Evolutionary conservation across 2,888 invertebrate genomes (phyloP), one percentile per base, ranked within the genome.

Genomic region (Chrysolina oricalcia): DNA sequence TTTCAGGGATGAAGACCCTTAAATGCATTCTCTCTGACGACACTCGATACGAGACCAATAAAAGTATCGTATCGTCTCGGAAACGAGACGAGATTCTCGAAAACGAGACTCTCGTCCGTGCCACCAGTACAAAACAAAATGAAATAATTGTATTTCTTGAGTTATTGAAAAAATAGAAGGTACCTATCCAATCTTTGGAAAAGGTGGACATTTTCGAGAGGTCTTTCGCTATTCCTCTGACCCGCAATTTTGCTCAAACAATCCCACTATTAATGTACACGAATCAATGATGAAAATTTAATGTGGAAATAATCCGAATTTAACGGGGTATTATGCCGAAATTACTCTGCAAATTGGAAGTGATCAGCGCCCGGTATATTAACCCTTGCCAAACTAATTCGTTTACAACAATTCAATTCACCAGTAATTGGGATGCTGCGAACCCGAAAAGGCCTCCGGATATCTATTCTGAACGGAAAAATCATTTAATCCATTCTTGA

Each of bases 391-490:
- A 41, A 68, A 77, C 67, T 74, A 74, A 74, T 74, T 72, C 66
- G 72, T 77, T 77, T 72, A 71, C 72, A 74, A 75, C 75, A 73
- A 77, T 77, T 77, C 59, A 64, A 77, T 75, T 77, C 71, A 40
- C 70, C 69, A 59, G 69, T 63, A 23, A 35, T n/a, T 66, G 46
- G 46, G 41, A 41, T 46, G 15, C 59, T 59, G 59, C 27, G 46
- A 50, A 69, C 56, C 56, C 56, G 41, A 69, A 27, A 27, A 23
- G n/a, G 35, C 59, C 15, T 59, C 59, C n/a, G 35, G 27, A 59
- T 59, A 59, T 35, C 19, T 19, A n/a, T 15, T 50, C 10, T 9
- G 27, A n/a, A 59, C n/a, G 8, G 23, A 59, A 59, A 59, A 59
- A 59, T 59, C 27, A n/a, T 17, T 23, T 35, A 59, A 59, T 59